Percentiles rank a stretch among this genome's conserved stretches.
Evolutionary conservation across 2,113 vertebrate genomes (phyloP).

Genomic region (Chlamydotis undulata): DNA sequence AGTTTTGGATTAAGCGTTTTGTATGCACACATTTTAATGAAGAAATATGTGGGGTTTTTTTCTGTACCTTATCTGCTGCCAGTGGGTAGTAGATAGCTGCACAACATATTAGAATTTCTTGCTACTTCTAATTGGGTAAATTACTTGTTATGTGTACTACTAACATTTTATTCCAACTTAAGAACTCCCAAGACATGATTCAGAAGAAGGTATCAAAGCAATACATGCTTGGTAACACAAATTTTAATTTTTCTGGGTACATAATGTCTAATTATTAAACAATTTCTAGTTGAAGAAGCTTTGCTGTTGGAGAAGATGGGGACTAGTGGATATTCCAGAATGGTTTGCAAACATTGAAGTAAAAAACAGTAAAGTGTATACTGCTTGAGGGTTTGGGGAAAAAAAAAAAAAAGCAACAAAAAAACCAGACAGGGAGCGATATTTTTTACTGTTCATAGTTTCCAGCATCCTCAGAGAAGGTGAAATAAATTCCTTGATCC

Average conservation of each 20-base stretch:
- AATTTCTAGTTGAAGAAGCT: not conserved
- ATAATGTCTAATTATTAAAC: not conserved
- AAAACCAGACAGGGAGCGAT: not conserved
- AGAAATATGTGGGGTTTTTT: not conserved
- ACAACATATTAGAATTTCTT: not conserved
- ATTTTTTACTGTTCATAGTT: not conserved
- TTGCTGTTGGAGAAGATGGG: not conserved
- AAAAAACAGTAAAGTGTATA: not conserved
- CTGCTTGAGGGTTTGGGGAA: not conserved
- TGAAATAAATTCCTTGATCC: constrained; percentile 30
- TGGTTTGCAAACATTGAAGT: not conserved
- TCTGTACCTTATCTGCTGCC: not conserved
- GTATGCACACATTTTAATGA: not conserved
- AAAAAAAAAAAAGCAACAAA: not conserved
- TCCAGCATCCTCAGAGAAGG: not conserved
- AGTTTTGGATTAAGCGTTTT: not conserved
- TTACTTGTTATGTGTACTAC: not conserved
- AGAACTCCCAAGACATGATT: not conserved
- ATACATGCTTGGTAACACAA: not conserved
- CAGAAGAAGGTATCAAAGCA: not conserved
- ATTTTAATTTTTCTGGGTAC: not conserved
- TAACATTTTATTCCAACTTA: not conserved
- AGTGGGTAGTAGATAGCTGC: not conserved
- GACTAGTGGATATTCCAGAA: not conserved
- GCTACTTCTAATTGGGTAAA: not conserved